A percentile compares a stretch with the other conserved stretches of the same genome.
Evolutionary conservation across 2,113 vertebrate genomes (phyloP).

Genomic region (Nannobrachium achirus): DNA sequence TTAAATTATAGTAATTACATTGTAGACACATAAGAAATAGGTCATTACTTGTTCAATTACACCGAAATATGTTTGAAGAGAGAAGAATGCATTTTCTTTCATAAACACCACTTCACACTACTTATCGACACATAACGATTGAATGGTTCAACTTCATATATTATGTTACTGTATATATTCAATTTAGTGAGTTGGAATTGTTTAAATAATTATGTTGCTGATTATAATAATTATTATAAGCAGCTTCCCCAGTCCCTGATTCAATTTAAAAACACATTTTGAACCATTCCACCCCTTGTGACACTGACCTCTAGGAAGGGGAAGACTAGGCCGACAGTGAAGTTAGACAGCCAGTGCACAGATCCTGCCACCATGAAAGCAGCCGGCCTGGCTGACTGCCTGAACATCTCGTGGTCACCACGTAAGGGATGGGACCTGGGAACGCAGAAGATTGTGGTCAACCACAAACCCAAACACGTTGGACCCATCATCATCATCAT

Average conservation of each 20-base stretch:
- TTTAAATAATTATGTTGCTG: not conserved
- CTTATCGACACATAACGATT: too few species aligned
- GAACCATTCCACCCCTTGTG: not conserved
- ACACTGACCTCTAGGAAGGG: constrained; percentile 89
- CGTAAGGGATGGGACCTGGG: constrained; percentile 88
- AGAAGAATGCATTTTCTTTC: too few species aligned
- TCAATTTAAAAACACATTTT: not conserved
- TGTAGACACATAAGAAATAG: too few species aligned
- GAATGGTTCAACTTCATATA: too few species aligned
- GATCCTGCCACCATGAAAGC: constrained; percentile 94
- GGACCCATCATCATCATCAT: constrained; percentile 19
- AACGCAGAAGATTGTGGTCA: constrained; percentile 20
- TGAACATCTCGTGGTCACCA: constrained; percentile 93
- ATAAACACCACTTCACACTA: too few species aligned
- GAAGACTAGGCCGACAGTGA: constrained; percentile 89
- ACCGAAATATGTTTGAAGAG: too few species aligned
- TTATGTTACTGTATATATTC: too few species aligned
- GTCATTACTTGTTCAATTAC: too few species aligned
- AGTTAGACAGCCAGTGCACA: constrained; percentile 94
- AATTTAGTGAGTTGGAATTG: not conserved
- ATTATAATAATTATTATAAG: not conserved
- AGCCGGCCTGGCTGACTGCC: constrained; percentile 89
- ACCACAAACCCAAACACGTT: constrained; percentile 25
- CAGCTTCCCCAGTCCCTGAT: not conserved
- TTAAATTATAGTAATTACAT: too few species aligned